Evolutionary conservation across 1,140 invertebrate species (phyloP), one percentile per base, ranked within the genome.

Genomic region (Habropoda laboriosa): DNA sequence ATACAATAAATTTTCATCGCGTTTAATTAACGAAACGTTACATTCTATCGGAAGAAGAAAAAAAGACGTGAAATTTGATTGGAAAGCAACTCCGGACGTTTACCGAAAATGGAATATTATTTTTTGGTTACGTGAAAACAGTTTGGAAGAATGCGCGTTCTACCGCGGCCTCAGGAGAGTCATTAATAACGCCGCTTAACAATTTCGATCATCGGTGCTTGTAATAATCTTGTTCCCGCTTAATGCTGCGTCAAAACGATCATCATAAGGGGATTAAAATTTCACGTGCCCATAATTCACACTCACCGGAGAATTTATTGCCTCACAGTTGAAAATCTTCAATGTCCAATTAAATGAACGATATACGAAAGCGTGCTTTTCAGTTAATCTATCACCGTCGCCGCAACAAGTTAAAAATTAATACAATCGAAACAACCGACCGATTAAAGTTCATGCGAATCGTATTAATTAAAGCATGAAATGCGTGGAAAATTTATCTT

Each of bases 161-260:
- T n/a, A 49, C n/a, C 38, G 16, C 16, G 24, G 74, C 30, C 32
- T 27, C 38, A n/a, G n/a, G 51, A n/a, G 47, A 38, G 27, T 30
- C 68, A 51, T 79, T 79, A 79, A 79, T 79, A 79, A 79, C 70
- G 38, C 16, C 45, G 77, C 57, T 79, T 57, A 79, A 79, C 77
- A 64, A 72, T 78, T 70, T 51, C 75, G 66, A 78, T 78, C 55
- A 78, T 71, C 75, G 67, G 35, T 24, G 75, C 75, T 78, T 58
- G 77, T 79, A 79, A 79, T 73, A 79, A 79, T 79, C 77, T 79
- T 79, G 77, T 73, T 64, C 40, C 35, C 77, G 75, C 45, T 78
- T 78, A 73, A 79, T 73, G 68, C 58, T 24, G 58, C 58, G 77
- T 79, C 77, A 79, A 73, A 79, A 79, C 57, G 77, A 71, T 70